phyloP scores from a whole-genome alignment of 2,888 invertebrate species.

The Plusia festucae region DNA sequence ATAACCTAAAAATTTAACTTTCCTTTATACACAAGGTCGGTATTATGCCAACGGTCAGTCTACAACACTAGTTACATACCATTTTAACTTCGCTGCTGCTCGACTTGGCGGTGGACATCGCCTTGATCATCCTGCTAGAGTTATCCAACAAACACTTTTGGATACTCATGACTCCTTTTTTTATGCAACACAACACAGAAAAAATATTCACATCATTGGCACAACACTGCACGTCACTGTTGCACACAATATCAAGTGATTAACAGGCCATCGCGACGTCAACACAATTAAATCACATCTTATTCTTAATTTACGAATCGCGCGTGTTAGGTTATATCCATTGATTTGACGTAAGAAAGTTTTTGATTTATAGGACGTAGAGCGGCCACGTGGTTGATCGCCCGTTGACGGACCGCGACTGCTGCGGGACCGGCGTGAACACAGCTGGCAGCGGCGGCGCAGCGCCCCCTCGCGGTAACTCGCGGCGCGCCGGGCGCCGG shows the following conservation, averaged over 20 bases:
- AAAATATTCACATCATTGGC: conserved; percentile 81
- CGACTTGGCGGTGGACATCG: conserved; percentile 86
- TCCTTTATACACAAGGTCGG: conserved; percentile 61
- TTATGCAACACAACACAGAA: conserved; percentile 72
- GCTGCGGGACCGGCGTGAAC: conserved; percentile 65
- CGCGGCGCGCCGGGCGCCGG: conserved; percentile 11
- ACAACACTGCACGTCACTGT: conserved; percentile 74
- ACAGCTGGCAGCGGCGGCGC: conserved; percentile 65
- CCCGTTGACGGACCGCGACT: conserved; percentile 73
- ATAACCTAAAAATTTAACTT: conserved; percentile 55
- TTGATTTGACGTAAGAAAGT: conserved; percentile 89
- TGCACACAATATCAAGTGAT: conserved; percentile 63
- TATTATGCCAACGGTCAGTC: conserved; percentile 43
- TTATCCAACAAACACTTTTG: conserved; percentile 88
- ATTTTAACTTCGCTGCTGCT: conserved; percentile 82
- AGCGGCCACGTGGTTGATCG: conserved; percentile 63
- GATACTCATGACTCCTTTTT: conserved; percentile 84
- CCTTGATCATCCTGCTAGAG: conserved; percentile 88
- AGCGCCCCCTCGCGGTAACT: conserved; percentile 67
- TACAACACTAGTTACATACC: conserved; percentile 73
- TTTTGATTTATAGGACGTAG: conserved; percentile 67
- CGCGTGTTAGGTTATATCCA: conserved; percentile 88
- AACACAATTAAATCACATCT: conserved; percentile 80
- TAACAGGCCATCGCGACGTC: conserved; percentile 69
- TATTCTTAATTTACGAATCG: conserved; percentile 67